phyloP scores from a whole-genome alignment of 2,888 invertebrate genomes.

The Drosophila bunnanda region DNA sequence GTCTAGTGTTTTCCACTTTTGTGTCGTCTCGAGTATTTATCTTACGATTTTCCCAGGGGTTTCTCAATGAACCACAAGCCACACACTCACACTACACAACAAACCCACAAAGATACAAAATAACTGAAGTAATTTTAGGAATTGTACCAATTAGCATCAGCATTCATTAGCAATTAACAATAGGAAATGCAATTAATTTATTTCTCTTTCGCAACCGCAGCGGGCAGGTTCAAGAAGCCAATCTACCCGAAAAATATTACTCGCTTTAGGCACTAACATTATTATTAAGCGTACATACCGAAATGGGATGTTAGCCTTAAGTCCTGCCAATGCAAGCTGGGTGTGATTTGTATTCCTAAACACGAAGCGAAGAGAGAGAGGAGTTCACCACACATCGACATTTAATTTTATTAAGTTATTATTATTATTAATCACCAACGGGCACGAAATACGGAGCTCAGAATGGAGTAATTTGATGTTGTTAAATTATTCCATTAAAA shows the following conservation, averaged over 20 bases:
- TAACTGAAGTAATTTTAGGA: conserved; percentile 20
- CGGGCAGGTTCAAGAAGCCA: conserved; percentile 1
- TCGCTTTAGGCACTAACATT: conserved; percentile 33
- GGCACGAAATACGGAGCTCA: neutral
- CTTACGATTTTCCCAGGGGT: neutral
- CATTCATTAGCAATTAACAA: conserved; percentile 34
- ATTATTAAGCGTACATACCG: conserved; percentile 24
- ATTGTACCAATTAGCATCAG: conserved; percentile 27
- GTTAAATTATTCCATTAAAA: conserved; percentile 26
- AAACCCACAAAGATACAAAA: conserved; percentile 2
- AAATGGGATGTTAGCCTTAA: conserved; percentile 69
- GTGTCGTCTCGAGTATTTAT: conserved; percentile 20
- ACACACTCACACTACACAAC: conserved; percentile 7
- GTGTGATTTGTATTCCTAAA: conserved; percentile 27
- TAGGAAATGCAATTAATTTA: conserved; percentile 43
- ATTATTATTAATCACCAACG: conserved; percentile 17
- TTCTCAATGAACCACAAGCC: neutral
- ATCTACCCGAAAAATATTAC: neutral
- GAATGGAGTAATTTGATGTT: conserved; percentile 1
- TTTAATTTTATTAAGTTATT: conserved; percentile 55
- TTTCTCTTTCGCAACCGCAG: conserved; percentile 19
- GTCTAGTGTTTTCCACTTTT: conserved; percentile 16
- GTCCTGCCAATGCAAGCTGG: conserved; percentile 29
- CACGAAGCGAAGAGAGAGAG: conserved; percentile 8
- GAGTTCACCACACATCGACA: conserved; percentile 33